Percentiles rank a stretch among this genome's conserved stretches.
phyloP scores from a whole-genome alignment of 2,888 invertebrate genomes.

The Malacosoma neustria region DNA sequence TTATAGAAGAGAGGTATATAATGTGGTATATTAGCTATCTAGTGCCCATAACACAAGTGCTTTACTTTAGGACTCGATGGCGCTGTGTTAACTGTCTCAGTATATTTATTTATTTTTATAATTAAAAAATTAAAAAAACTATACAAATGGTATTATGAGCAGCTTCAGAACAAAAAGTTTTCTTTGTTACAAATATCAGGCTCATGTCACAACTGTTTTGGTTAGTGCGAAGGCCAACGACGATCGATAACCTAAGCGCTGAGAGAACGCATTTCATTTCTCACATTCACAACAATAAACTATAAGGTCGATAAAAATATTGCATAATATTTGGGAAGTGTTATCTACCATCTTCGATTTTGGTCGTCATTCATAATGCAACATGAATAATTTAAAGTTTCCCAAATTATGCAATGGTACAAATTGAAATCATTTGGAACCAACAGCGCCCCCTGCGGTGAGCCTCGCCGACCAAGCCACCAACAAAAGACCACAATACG shows the following conservation, averaged over 20 bases:
- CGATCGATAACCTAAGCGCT: slow-evolving; percentile 20
- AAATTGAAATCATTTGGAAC: slow-evolving; percentile 57
- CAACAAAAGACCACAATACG: slow-evolving; percentile 26
- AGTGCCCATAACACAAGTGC: too few species aligned
- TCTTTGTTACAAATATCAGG: too few species aligned
- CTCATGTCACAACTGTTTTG: slow-evolving; percentile 13
- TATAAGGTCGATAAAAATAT: slow-evolving; percentile 34
- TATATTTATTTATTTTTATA: too few species aligned
- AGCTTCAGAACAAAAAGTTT: too few species aligned
- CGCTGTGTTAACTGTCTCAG: too few species aligned
- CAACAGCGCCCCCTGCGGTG: slow-evolving; percentile 46
- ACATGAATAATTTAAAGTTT: slow-evolving; percentile 52
- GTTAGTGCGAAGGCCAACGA: slow-evolving; percentile 13
- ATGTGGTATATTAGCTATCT: too few species aligned
- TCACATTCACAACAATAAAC: slow-evolving; percentile 28
- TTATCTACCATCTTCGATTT: slow-evolving; percentile 40
- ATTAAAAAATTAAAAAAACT: too few species aligned
- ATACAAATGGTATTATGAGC: too few species aligned
- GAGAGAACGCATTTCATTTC: slow-evolving; percentile 18
- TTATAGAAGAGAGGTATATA: too few species aligned
- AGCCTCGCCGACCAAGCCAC: slow-evolving; percentile 23
- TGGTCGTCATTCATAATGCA: slow-evolving; percentile 42
- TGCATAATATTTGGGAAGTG: slow-evolving; percentile 40
- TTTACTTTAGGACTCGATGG: too few species aligned
- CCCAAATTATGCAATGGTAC: slow-evolving; percentile 58